A percentile compares a stretch with the other conserved stretches of the same genome.
Conservation (phyloP, 2,797 vertebrate genomes). For the Alouatta caraya region DNA sequence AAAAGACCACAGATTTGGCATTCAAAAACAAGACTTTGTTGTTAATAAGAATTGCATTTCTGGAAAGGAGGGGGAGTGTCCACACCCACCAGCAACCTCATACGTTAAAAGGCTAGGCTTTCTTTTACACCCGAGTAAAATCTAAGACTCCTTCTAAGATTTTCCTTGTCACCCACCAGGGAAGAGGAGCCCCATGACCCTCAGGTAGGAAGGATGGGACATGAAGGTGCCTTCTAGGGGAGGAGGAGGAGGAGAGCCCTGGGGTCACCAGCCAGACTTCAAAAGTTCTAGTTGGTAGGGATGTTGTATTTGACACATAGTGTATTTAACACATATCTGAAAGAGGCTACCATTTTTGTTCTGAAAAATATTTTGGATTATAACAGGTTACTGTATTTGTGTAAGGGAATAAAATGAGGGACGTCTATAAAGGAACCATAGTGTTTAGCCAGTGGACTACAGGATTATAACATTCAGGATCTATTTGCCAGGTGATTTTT, state of each 20-base stretch:
- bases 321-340: neutral
- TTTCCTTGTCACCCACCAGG: neutral
- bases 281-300: neutral
- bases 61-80: accelerated
- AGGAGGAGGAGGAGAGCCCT: neutral
- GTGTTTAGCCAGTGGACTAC: neutral
- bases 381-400: neutral
- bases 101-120: neutral
- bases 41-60: neutral
- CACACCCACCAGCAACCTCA: neutral
- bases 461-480: neutral
- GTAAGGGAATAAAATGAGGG: neutral
- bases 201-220: neutral
- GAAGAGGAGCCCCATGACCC: neutral
- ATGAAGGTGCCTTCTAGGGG: neutral
- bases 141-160: neutral
- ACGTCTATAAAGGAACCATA: neutral
- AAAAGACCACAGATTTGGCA: neutral
- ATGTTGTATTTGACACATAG: too few species aligned
- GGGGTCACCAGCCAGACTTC: neutral
- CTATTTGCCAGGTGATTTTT: neutral
- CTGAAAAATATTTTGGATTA: neutral
- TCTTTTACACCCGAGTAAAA: neutral
- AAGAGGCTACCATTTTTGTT: neutral
- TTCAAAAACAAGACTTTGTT: neutral